Evolutionary conservation across 2,113 vertebrate genomes (phyloP).

Genomic region (Perca schrenkii): DNA sequence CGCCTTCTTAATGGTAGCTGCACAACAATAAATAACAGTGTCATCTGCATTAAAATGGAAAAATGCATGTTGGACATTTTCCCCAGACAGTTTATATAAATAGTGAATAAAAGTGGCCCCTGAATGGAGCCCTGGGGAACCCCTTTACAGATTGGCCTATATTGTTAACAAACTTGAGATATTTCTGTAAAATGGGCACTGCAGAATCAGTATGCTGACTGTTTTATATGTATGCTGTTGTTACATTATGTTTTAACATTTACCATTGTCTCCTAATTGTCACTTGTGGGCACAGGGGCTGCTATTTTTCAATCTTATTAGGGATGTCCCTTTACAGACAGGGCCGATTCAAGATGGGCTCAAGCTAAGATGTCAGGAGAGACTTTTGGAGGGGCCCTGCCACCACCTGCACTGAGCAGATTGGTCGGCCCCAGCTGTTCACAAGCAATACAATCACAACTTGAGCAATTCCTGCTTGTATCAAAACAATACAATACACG

Average conservation of each 20-base stretch:
- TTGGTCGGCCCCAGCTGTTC: background rate
- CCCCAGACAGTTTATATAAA: no score
- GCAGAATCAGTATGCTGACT: background rate
- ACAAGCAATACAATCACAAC: constrained; percentile 28
- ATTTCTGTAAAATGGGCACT: background rate
- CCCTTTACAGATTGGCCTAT: no score
- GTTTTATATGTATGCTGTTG: background rate
- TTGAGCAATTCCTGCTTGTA: background rate
- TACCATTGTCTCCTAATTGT: background rate
- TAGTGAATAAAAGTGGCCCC: no score
- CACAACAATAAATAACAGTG: no score
- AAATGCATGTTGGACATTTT: no score
- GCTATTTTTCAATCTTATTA: background rate
- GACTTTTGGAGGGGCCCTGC: background rate
- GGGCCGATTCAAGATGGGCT: background rate
- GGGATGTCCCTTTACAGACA: background rate
- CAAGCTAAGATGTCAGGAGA: background rate
- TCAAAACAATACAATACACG: background rate
- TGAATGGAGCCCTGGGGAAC: no score
- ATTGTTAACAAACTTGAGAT: background rate
- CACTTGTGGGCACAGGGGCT: background rate
- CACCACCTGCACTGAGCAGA: constrained; percentile 23
- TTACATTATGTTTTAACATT: background rate
- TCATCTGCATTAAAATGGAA: no score
- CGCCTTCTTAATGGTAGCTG: no score